Base-by-base conservation (phyloP, 2,797 vertebrate species). In the Aphelocoma californica region DNA sequence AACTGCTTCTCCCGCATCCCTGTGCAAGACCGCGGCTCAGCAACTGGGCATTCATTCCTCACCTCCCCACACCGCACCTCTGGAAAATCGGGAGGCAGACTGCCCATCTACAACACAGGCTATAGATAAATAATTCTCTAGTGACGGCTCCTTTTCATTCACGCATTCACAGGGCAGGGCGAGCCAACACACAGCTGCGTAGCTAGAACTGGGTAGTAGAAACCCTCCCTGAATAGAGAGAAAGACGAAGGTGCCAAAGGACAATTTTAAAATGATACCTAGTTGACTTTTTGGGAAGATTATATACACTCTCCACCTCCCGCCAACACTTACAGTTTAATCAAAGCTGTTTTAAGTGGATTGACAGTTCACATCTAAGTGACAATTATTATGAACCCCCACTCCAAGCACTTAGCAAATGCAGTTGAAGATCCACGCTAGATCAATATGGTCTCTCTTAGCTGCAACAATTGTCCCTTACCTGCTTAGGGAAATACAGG, bases 391-490 rank as follows among this genome's bases (percentile, higher is more conserved):
- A 44, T 2, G 7, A 34, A 28, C 29, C 44, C 14, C 36, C 25
- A 17, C 23, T 21, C 38, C 69, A 58, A 69, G 42, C 34, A 28
- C 31, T 20, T 20, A n/a, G 24, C 14, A 74, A 57, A 50, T 8
- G 12, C 31, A 57, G 36, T 1, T 75, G n/a, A 44, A 47, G 54
- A 65, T 34, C 20, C 9, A 10, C 10, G 3, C 9, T 12, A 26
- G 32, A 17, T 10, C 4, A 7, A 7, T 8, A 6, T 1, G 24
- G 18, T 34, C 9, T 54, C 20, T n/a, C 14, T 18, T 3, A 24
- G 14, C 58, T 44, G 12, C 8, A 47, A 13, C 1, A 9, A 25
- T 19, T 0, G 0, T 56, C 51, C 50, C 31, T 48, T 31, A 29
- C 71, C 57, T 34, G 20, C 8, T 31, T 11, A 2, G 2, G 3